These are phyloP conservation scores for Pangasianodon gigas DNA, from an alignment of 2,113 vertebrate species.

Conservation along the genomic window DNA sequence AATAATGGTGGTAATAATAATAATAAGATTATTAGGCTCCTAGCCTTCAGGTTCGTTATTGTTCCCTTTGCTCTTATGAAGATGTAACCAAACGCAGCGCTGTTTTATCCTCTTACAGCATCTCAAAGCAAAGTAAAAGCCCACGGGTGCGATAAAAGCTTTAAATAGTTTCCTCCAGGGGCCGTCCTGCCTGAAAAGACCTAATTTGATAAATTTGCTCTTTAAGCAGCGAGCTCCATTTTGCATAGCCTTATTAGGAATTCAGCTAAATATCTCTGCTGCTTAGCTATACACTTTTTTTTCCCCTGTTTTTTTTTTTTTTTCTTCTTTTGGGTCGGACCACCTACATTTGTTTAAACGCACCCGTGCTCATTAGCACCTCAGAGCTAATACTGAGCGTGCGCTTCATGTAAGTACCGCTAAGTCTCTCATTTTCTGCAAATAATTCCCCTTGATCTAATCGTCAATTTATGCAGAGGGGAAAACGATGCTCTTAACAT, in stretches of 20 bases:
- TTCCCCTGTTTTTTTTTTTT: slow-evolving; percentile 63
- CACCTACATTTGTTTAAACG: slow-evolving; percentile 73
- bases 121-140: slow-evolving; percentile 72
- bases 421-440: slow-evolving; percentile 75
- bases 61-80: slow-evolving; percentile 69
- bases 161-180: slow-evolving; percentile 76
- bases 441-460: slow-evolving; percentile 78
- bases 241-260: slow-evolving; percentile 73
- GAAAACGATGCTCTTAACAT: slow-evolving; percentile 62
- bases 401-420: slow-evolving; percentile 73
- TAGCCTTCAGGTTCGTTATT: slow-evolving; percentile 57
- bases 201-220: slow-evolving; percentile 81
- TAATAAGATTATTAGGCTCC: background rate
- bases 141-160: slow-evolving; percentile 73
- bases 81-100: slow-evolving; percentile 66
- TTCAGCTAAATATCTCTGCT: slow-evolving; percentile 75
- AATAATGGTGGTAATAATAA: background rate
- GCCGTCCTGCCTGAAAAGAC: slow-evolving; percentile 69
- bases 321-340: slow-evolving; percentile 69
- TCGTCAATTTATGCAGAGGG: slow-evolving; percentile 69
- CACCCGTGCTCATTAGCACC: slow-evolving; percentile 72
- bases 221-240: slow-evolving; percentile 72
- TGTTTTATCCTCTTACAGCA: slow-evolving; percentile 72
- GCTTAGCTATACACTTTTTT: slow-evolving; percentile 63
- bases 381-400: slow-evolving; percentile 70